A percentile compares a stretch with the other conserved stretches of the same genome.
phyloP scores from a whole-genome alignment of 1,140 invertebrate species.

The Eumeta japonica region DNA sequence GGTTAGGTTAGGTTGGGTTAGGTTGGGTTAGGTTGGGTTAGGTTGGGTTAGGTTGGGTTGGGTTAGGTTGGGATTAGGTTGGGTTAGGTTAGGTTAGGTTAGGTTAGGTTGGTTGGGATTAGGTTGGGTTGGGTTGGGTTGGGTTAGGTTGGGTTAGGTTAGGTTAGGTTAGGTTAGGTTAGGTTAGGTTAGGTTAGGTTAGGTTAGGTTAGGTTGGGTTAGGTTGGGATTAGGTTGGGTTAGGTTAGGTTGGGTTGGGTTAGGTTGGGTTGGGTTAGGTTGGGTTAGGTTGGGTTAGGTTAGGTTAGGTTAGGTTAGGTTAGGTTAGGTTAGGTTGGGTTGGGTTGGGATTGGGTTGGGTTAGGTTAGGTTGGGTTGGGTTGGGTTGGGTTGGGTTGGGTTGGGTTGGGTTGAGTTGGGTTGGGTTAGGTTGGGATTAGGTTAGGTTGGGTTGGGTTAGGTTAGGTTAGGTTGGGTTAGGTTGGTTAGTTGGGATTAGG shows the following conservation, averaged over 20 bases:
- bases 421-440: too few species aligned
- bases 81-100: slow-evolving; percentile 13
- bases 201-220: slow-evolving; percentile 15
- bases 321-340: slow-evolving; percentile 8
- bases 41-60: slow-evolving; percentile 18
- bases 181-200: slow-evolving; percentile 17
- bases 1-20: slow-evolving; percentile 24
- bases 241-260: slow-evolving; percentile 13
- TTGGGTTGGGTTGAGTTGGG: background rate
- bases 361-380: slow-evolving; percentile 15
- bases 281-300: slow-evolving; percentile 16
- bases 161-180: slow-evolving; percentile 19
- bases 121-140: slow-evolving; percentile 11
- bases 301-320: slow-evolving; percentile 11
- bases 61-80: too few species aligned
- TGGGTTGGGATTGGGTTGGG: too few species aligned
- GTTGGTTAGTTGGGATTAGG: slow-evolving; percentile 8
- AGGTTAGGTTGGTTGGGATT: too few species aligned
- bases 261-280: slow-evolving; percentile 12
- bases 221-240: slow-evolving; percentile 11
- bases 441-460: slow-evolving; percentile 5
- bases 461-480: slow-evolving; percentile 4
- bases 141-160: slow-evolving; percentile 17
- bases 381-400: slow-evolving; percentile 6
- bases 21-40: slow-evolving; percentile 18